Percentiles rank a stretch among this genome's conserved stretches.
Conservation (phyloP, 2,888 invertebrate genomes). For the Orchesella flavescens region DNA sequence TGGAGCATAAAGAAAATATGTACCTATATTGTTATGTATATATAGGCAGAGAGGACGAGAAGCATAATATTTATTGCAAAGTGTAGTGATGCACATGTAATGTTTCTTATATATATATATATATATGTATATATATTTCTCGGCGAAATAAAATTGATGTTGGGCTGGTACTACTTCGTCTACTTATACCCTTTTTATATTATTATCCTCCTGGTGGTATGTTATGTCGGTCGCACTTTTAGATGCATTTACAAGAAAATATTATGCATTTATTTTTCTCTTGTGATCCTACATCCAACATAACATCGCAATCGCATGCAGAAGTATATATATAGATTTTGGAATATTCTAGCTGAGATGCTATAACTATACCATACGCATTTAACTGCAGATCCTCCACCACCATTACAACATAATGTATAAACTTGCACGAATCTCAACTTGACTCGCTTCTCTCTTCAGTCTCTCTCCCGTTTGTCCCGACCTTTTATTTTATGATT, state of each 20-base stretch:
- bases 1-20: too few species aligned
- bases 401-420: neutral
- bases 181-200: neutral
- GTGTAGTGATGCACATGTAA: conserved; percentile 1
- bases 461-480: conserved; percentile 8
- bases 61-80: too few species aligned
- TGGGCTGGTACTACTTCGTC: conserved; percentile 4
- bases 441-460: conserved; percentile 12
- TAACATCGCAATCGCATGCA: too few species aligned
- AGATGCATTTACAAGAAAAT: too few species aligned
- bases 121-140: neutral
- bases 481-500: conserved; percentile 68
- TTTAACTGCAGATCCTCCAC: too few species aligned
- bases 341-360: too few species aligned
- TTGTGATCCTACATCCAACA: too few species aligned
- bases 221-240: neutral
- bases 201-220: neutral
- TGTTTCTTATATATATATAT: neutral
- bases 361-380: too few species aligned
- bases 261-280: too few species aligned
- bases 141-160: conserved; percentile 38
- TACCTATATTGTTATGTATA: too few species aligned
- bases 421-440: neutral
- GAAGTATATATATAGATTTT: too few species aligned
- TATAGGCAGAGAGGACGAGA: too few species aligned